Percentiles rank a stretch among this genome's conserved stretches.
phyloP scores from a whole-genome alignment of 2,113 vertebrate species.

The Ciconia maguari region DNA sequence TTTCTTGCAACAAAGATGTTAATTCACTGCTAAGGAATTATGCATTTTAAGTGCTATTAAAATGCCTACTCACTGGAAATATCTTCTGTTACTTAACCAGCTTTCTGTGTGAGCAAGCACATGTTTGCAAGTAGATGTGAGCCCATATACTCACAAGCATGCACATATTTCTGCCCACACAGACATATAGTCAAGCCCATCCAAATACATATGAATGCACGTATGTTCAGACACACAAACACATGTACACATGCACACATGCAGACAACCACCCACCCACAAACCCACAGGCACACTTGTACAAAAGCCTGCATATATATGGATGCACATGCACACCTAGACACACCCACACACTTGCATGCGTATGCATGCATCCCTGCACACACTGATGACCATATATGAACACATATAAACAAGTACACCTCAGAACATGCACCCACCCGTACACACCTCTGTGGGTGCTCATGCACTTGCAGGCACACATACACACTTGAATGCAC shows the following conservation, averaged over 20 bases:
- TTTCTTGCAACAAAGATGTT: not conserved
- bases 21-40: not conserved
- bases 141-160: not conserved
- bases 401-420: not conserved
- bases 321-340: no score
- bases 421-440: not conserved
- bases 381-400: accelerated
- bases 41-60: not conserved
- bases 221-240: not conserved
- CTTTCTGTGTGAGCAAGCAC: not conserved
- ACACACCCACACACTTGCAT: not conserved
- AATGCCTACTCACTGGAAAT: not conserved
- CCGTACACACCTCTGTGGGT: not conserved
- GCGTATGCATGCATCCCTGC: not conserved
- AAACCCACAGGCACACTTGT: not conserved
- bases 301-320: no score
- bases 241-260: not conserved
- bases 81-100: not conserved
- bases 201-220: accelerated
- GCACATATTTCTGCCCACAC: not conserved
- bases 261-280: not conserved
- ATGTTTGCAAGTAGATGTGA: not conserved
- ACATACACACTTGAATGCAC: no score
- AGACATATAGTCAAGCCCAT: not conserved
- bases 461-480: not conserved